Base-by-base conservation (phyloP, 2,888 invertebrate species). In the Eurytoma adleriae region DNA sequence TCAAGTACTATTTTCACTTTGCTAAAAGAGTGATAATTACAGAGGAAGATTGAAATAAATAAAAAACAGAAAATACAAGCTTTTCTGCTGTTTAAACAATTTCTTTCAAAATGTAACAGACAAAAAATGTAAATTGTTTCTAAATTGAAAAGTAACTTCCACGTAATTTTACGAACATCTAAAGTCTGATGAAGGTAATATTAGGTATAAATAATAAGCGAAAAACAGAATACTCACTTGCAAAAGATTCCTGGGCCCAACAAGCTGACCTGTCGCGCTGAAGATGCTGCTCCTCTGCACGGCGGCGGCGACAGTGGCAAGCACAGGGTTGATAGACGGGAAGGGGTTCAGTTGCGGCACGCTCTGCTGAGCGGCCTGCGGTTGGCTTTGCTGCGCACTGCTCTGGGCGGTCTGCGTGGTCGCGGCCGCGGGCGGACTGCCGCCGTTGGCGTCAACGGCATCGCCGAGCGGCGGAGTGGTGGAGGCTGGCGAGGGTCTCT, bases 301-400 rank as follows among this genome's bases (percentile, higher is more conserved):
- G 5, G 90, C 90, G 1, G 91, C 90, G 0, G 90, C 89, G 1
- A 91, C 90, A 0, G 91, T 90, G 0, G 91, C 90, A 30, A 91
- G 77, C 0, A 90, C 90, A 5, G 91, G 91, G 85, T 91, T 90
- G 20, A 90, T 89, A 0, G 87, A 86, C 69, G 87, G 86, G 71
- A 90, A 90, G 10, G 88, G 83, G 84, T 87, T 89, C 16, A 82
- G 81, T 1, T 86, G 84, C 5, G 86, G 88, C 20, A 77, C 79
- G 54, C 72, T 87, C 78, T 86, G 86, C 61, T 85, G 86, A 16
- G 16, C 7, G 71, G 62, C 85, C 59, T 86, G 86, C 67, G 86
- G 88, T 48, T 72, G 72, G 16, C 20, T 82, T 48, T 84, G 61
- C 2, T 54, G 18, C 16, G n/a, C 62, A 52, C 7, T 40, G 48